These are phyloP conservation scores for Sphaerodactylus townsendi DNA, from an alignment of 2,113 vertebrate genomes.

Conservation along the genomic window DNA sequence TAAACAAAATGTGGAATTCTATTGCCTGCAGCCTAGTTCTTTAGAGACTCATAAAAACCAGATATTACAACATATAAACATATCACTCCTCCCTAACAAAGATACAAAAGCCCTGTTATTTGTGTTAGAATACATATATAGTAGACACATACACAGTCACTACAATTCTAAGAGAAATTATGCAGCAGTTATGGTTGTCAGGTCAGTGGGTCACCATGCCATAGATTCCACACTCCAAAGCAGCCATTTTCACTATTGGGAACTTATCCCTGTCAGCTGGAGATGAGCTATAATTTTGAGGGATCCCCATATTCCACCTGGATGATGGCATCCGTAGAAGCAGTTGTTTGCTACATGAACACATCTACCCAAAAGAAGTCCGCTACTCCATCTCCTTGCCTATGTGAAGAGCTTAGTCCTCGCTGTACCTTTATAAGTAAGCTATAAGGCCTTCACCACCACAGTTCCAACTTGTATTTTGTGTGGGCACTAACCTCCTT, in stretches of 20 bases:
- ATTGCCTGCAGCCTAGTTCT: background rate
- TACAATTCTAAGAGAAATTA: background rate
- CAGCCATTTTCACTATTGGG: too few species aligned
- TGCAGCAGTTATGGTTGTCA: background rate
- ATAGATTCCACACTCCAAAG: too few species aligned
- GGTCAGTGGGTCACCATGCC: too few species aligned
- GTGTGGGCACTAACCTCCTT: slow-evolving; percentile 32
- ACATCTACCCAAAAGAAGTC: slow-evolving; percentile 28
- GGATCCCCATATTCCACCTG: too few species aligned
- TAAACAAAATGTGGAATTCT: background rate
- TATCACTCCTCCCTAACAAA: background rate
- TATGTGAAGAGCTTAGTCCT: background rate
- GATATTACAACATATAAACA: background rate
- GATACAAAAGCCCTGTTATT: background rate
- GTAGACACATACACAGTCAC: background rate
- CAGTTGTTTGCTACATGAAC: background rate
- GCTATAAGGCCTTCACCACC: slow-evolving; percentile 2
- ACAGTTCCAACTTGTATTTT: background rate
- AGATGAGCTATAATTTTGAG: too few species aligned
- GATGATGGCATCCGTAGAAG: background rate
- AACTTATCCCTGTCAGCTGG: too few species aligned
- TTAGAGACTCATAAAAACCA: background rate
- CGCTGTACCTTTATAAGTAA: background rate
- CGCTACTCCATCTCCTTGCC: background rate
- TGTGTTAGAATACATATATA: background rate